Base-by-base conservation (phyloP, 2,797 vertebrate species). In the Aeoliscus strigatus region DNA sequence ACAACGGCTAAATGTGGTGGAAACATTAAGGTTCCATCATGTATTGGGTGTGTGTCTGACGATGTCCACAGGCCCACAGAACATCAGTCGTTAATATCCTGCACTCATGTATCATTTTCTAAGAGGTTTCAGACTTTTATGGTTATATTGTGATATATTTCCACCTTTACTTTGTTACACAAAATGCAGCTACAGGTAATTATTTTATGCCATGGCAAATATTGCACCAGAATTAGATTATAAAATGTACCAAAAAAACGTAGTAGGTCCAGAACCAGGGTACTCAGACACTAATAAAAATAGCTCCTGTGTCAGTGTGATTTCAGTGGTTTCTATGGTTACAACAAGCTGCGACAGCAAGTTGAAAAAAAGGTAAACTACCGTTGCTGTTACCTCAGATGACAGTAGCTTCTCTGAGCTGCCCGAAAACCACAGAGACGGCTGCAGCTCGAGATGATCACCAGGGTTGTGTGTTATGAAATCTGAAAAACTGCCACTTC, bases 261-360 rank as follows among this genome's bases (percentile, higher is more conserved):
- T n/a, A 21, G 31, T 24, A 42, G 43, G 25, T 53, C 34, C 38
- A 46, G 42, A 56, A 59, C 32, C 50, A 57, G 38, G 5, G 9
- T 11, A 44, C 45, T 33, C 41, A 11, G 9, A 27, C 34, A 32
- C 32, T 40, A 60, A 33, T 69, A 73, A 73, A 75, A 69, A 66
- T 64, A 69, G 56, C 60, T 68, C 51, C 60, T 40, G 27, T 27
- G 40, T 29, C 24, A 14, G 21, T 51, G 40, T 52, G 52, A 50
- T 70, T 54, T 55, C 59, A 62, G 39, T 26, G 33, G 76, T 78
- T 76, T 61, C 70, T 51, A 82, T 78, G 74, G 79, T 41, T 41
- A 66, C 72, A 39, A 21, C 0, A 27, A 62, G 28, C 43, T 2
- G 24, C 4, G 6, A 44, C 18, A 14, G 28, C 5, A 9, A 48